Evolutionary conservation across 2,888 invertebrate genomes (phyloP), one percentile per base, ranked within the genome.

Genomic region (Scotopteryx bipunctaria): DNA sequence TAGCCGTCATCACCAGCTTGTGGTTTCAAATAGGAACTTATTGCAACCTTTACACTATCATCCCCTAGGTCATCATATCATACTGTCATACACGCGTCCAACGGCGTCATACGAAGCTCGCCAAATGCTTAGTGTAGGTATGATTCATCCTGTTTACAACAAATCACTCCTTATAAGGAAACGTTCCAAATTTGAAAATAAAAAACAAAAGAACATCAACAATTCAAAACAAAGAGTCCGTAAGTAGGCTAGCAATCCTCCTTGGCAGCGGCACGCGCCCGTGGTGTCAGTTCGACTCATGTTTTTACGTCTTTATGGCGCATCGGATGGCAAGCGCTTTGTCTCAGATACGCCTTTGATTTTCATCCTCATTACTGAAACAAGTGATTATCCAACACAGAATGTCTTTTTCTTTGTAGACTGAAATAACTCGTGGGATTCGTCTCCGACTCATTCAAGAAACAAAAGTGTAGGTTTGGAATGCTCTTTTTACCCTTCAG

Each of bases 341-440:
- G 40, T 54, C 21, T 43, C n/a, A 21, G 27, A 36, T 38, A 38
- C 43, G 41, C 19, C 46, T 52, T 52, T 52, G 37, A 46, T 25
- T 43, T 44, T 38, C 33, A 31, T 33, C 23, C 33, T 44, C 47
- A 54, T 21, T 40, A 44, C 23, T 9, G 14, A 41, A 40, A 29
- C 33, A 17, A 23, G 33, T 40, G 9, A 37, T 37, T 37, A 11
- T 29, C 41, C 17, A 25, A 42, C 44, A 50, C 33, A 5, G 16
- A 11, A 35, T 35, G 25, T 29, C 37, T 45, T 21, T 43, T 44
- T 33, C 5, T 44, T 51, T 51, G 38, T 40, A 44, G 19, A 51
- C 50, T 21, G 11, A 45, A 45, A 51, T 51, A 51, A 13, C 37
- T 32, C 14, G 9, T 42, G 27, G 8, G 27, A 11, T 9, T 27